Percentiles rank a stretch among this genome's conserved stretches.
Conservation (phyloP, 2,113 vertebrate genomes). For the Columba livia region DNA sequence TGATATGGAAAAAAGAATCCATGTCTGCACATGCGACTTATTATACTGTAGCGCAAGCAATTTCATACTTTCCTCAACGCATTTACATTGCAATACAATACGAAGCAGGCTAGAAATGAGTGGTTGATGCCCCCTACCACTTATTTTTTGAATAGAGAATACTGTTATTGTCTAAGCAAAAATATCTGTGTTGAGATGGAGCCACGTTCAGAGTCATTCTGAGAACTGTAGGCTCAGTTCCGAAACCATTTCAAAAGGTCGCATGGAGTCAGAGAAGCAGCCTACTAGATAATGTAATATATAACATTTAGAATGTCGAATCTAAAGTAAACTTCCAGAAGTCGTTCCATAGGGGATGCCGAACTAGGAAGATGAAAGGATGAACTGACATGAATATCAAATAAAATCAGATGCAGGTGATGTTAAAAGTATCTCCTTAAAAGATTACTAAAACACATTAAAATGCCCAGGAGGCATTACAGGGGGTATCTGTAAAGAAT, state of each 20-base stretch:
- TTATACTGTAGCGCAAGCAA: neutral
- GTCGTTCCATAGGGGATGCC: neutral
- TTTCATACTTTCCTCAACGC: neutral
- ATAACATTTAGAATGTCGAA: neutral
- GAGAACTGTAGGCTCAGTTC: neutral
- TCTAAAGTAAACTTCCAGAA: neutral
- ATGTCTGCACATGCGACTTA: fast-evolving
- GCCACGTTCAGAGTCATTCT: neutral
- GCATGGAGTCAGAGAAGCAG: neutral
- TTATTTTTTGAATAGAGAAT: neutral
- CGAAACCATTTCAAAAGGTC: neutral
- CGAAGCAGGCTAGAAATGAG: neutral
- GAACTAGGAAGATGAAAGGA: neutral
- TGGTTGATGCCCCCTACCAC: neutral
- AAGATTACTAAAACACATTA: neutral
- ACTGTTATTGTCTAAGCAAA: neutral
- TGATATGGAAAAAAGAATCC: neutral
- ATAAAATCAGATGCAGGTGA: neutral
- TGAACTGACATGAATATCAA: neutral
- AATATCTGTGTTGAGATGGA: conserved; percentile 19
- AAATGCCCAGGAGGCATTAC: neutral
- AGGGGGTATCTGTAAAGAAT: neutral
- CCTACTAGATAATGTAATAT: neutral
- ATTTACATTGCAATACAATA: neutral
- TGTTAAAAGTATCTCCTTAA: neutral